Base-by-base conservation (phyloP, 2,113 vertebrate species). In the Terrapene triunguis region DNA sequence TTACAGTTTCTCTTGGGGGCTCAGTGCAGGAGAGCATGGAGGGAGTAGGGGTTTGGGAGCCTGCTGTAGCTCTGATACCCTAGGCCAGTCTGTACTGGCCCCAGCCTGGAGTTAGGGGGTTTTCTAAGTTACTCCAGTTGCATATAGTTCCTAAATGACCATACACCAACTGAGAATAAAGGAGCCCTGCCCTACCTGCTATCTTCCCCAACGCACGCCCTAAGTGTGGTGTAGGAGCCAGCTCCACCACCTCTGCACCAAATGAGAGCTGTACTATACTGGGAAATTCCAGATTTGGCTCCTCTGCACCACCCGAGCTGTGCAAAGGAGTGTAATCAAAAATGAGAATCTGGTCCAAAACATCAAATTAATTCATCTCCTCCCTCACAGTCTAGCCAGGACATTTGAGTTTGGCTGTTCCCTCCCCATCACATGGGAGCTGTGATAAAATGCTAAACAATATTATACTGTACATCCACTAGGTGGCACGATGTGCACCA, bases 21-120 rank as follows among this genome's bases (percentile, higher is more conserved):
- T 87, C 50, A 51, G 84, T 89, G 92, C 80, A 93, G 35, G 78
- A 87, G 54, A 32, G 57, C 82, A 80, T 24, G 47, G 35, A 59
- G n/a, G 8, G 0, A 0, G 32, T 17, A 25, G 42, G 5, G 24
- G 57, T 32, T 32, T 62, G 27, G 27, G 57, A 59, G 12, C 27
- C 27, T 6, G 9, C 27, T 32, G 5, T 62, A 62, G 2, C 25
- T 62, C 57, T 32, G 12, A 62, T 62, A 62, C 5, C 12, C 57
- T 32, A 32, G 57, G 57, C 57, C 29, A 29, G 57, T 32, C 57
- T 59, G 57, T 32, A 59, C 57, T 59, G 57, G 27, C 57, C 57
- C 27, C 27, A 12, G 27, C 27, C 11, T 32, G 57, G 57, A 62
- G 57, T 62, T 62, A 6, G 57, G 21, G 27, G 27, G 5, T 32